Percentiles rank a stretch among this genome's conserved stretches.
These are phyloP conservation scores for Benitochromis conjunctus DNA, from an alignment of 2,113 vertebrate genomes.

Conservation along the genomic window DNA sequence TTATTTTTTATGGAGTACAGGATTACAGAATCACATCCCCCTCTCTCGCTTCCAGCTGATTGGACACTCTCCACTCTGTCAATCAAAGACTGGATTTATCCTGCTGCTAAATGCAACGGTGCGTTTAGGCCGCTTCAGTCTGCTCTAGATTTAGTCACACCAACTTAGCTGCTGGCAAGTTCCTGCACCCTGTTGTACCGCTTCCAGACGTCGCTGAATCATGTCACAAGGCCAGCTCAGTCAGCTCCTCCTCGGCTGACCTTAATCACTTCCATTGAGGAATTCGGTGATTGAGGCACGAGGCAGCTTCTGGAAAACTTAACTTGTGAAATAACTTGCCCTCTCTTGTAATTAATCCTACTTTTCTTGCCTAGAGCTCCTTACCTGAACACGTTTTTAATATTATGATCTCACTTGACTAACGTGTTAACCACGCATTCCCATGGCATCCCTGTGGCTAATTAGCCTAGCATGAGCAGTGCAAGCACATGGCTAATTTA, in stretches of 20 bases:
- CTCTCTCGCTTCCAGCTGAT: constrained; percentile 18
- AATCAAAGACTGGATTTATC: constrained; percentile 22
- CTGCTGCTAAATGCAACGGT: neutral
- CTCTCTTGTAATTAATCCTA: neutral
- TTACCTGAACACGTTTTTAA: neutral
- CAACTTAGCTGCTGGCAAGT: constrained; percentile 12
- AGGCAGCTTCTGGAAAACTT: neutral
- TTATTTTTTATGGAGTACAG: constrained; percentile 20
- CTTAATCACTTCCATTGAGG: neutral
- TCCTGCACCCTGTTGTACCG: neutral
- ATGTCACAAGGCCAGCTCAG: neutral
- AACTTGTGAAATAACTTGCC: neutral
- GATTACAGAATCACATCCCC: constrained; percentile 12
- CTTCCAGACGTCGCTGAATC: neutral
- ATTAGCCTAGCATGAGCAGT: neutral
- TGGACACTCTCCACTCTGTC: constrained; percentile 30
- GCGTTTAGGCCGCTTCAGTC: neutral
- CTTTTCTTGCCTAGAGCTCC: neutral
- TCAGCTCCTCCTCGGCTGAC: neutral
- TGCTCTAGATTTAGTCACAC: constrained; percentile 10
- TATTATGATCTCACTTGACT: neutral
- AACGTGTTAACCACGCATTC: neutral
- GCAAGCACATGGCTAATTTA: neutral
- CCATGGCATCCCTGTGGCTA: neutral
- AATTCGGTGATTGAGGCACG: neutral